Percentiles rank a stretch among this genome's conserved stretches.
Evolutionary conservation across 2,888 invertebrate genomes (phyloP).

Genomic region (Plebejus melissa): DNA sequence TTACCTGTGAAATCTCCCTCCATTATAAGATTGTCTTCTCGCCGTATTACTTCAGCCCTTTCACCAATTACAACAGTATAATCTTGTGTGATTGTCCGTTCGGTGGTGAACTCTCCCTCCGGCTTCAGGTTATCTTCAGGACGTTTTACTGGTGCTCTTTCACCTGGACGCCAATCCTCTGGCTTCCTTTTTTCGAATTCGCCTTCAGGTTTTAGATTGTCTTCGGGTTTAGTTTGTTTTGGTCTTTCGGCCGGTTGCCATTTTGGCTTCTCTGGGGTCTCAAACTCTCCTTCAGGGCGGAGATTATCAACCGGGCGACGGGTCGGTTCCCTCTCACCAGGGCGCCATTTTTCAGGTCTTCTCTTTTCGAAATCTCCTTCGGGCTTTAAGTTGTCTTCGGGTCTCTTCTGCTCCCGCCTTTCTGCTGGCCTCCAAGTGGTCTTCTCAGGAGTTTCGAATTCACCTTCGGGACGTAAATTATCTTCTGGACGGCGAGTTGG

Average conservation of each 20-base stretch:
- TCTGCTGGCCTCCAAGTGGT: conserved; percentile 62
- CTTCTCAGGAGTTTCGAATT: conserved; percentile 63
- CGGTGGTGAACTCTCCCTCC: conserved; percentile 77
- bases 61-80: conserved; percentile 80
- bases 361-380: conserved; percentile 70
- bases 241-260: conserved; percentile 51
- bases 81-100: conserved; percentile 75
- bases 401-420: conserved; percentile 64
- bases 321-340: conserved; percentile 55
- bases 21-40: conserved; percentile 82
- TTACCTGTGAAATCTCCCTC: conserved; percentile 83
- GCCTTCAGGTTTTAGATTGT: conserved; percentile 78
- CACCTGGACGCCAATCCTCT: conserved; percentile 67
- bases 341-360: conserved; percentile 49
- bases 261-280: conserved; percentile 49
- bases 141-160: conserved; percentile 51
- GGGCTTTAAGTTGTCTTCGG: conserved; percentile 57
- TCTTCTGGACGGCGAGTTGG: conserved; percentile 53
- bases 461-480: conserved; percentile 63
- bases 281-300: conserved; percentile 65
- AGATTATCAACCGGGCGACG: conserved; percentile 55
- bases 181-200: conserved; percentile 74
- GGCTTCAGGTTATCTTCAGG: conserved; percentile 78
- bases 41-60: conserved; percentile 81
- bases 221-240: conserved; percentile 48